Percentiles rank a stretch among this genome's conserved stretches.
Evolutionary conservation across 1,140 invertebrate species (phyloP).

Genomic region (Drosophila cardini): DNA sequence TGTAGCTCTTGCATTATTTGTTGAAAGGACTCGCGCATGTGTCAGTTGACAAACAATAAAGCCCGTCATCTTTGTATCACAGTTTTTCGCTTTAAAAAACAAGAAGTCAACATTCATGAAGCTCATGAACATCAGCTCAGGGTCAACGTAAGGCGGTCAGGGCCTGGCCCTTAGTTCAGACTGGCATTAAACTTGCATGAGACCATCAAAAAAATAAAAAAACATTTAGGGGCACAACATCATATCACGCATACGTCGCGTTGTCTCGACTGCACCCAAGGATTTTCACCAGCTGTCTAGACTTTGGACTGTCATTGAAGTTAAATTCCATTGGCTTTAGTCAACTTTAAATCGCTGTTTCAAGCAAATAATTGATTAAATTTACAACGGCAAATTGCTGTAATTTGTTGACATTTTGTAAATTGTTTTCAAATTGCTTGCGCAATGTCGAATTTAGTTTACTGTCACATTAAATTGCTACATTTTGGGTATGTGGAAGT

Average conservation of each 20-base stretch:
- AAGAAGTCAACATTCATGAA: background rate
- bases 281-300: constrained; percentile 27
- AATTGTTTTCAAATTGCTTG: constrained; percentile 63
- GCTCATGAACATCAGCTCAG: constrained; percentile 29
- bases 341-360: constrained; percentile 24
- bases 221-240: constrained; percentile 34
- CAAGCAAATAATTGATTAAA: constrained; percentile 61
- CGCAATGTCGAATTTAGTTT: constrained; percentile 59
- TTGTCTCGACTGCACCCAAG: constrained; percentile 36
- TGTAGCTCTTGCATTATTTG: constrained; percentile 19
- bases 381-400: constrained; percentile 57
- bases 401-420: constrained; percentile 68
- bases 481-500: constrained; percentile 6
- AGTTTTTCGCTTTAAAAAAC: background rate
- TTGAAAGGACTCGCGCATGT: constrained; percentile 19
- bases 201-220: constrained; percentile 18
- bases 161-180: constrained; percentile 28
- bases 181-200: constrained; percentile 51
- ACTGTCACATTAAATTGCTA: constrained; percentile 48
- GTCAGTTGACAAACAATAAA: constrained; percentile 30
- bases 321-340: constrained; percentile 24
- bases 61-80: constrained; percentile 25
- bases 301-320: constrained; percentile 9
- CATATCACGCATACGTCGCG: constrained; percentile 45
- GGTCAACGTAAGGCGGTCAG: constrained; percentile 44